Evolutionary conservation across 2,797 vertebrate species (phyloP).

Genomic region (Sardinella longiceps): DNA sequence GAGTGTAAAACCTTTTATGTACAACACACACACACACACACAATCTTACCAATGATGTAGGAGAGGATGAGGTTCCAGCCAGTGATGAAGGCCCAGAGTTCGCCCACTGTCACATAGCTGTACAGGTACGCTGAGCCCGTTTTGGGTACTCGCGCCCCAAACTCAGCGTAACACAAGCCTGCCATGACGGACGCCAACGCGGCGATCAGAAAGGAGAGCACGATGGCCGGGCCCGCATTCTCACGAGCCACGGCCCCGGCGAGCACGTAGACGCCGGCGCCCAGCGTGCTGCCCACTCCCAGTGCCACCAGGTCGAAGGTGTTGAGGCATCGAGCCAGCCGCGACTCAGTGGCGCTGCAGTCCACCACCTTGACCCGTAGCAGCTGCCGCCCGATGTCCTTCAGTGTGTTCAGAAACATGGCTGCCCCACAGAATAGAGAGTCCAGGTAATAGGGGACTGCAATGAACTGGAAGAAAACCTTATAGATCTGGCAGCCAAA

Average conservation of each 20-base stretch:
- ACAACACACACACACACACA: conserved; percentile 45
- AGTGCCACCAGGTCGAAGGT: conserved; percentile 93
- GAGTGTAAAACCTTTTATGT: too few species aligned
- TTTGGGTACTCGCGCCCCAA: conserved; percentile 92
- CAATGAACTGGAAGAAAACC: not conserved
- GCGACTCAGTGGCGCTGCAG: conserved; percentile 80
- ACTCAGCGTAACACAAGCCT: conserved; percentile 94
- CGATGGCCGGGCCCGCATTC: conserved; percentile 87
- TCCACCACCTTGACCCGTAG: conserved; percentile 91
- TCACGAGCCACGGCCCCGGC: conserved; percentile 90
- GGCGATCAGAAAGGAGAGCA: conserved; percentile 92
- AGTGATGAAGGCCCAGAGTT: conserved; percentile 94
- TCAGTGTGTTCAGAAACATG: conserved; percentile 80
- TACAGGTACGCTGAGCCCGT: conserved; percentile 96
- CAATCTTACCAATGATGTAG: conserved; percentile 89
- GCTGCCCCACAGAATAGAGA: not conserved
- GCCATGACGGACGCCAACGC: conserved; percentile 92
- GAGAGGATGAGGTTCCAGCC: conserved; percentile 98
- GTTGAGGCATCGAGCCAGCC: conserved; percentile 87
- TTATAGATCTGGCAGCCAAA: not conserved
- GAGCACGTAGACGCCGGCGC: conserved; percentile 92
- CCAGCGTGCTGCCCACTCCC: conserved; percentile 93
- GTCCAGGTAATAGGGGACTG: not conserved
- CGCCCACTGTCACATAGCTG: conserved; percentile 94
- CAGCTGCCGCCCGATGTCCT: conserved; percentile 81